Evolutionary conservation across 2,113 vertebrate species (phyloP), one percentile per base, ranked within the genome.

Genomic region (Grallaria varia): DNA sequence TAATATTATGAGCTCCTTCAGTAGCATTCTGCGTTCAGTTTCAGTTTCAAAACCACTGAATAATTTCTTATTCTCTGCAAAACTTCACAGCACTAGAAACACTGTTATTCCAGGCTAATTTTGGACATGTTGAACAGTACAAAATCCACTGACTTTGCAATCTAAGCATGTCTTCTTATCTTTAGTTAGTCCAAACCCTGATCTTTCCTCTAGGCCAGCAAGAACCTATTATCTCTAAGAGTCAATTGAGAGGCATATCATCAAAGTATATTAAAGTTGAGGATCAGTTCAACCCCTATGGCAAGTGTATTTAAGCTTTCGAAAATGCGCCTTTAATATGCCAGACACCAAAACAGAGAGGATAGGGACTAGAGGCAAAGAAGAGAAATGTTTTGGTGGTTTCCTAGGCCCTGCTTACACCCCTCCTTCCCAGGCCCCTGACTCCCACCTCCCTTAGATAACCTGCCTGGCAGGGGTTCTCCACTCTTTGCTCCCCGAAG

Each of bases 351-450:
- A 21, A 59, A 58, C 27, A 25, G 45, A 45, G 27, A 76, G 47
- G 10, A n/a, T 44, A 12, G 25, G 18, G 12, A 4, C 10, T 50
- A 60, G 40, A 77, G 18, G 19, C 27, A 60, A 73, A 15, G 27
- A 35, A 45, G 13, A 64, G 1, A 64, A 89, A n/a, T 1, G 0
- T 35, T 84, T 59, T 1, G 0, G 39, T 55, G 2, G 10, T 33
- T 71, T 91, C 23, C 35, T 24, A 59, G 53, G 35, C 4, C 2
- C 42, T 53, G 18, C 27, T 78, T 27, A 39, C 23, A 59, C 3
- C 5, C 35, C 8, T 68, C 3, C 33, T 87, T 81, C 50, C 28
- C 55, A 45, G 25, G 9, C 8, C 35, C 20, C 10, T 47, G 39
- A 3, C 8, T 58, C 37, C 4, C 24, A 58, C 21, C 47, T 62